These are phyloP conservation scores for Tylochromis polylepis DNA, from an alignment of 2,113 vertebrate species.

Conservation along the genomic window DNA sequence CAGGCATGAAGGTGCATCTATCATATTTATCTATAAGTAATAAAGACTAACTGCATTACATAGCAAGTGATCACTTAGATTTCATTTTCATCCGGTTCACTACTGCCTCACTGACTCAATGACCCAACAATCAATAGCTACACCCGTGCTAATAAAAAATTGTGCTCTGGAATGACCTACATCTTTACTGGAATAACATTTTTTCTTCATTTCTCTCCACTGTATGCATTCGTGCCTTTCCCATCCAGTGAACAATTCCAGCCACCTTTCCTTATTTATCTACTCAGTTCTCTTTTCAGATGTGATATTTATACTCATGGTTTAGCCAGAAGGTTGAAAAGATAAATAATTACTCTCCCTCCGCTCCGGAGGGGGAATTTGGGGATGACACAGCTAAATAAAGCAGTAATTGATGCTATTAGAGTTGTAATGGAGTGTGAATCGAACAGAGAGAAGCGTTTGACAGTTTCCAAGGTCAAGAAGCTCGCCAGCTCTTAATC, in stretches of 20 bases:
- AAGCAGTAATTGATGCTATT: conserved; percentile 51
- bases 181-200: conserved; percentile 31
- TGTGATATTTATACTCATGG: not conserved
- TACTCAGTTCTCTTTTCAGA: not conserved
- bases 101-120: conserved; percentile 20
- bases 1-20: conserved; percentile 52
- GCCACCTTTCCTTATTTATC: not conserved
- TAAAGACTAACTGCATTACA: conserved; percentile 69
- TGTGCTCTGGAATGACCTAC: conserved; percentile 34
- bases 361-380: conserved; percentile 8
- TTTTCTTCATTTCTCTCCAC: not conserved
- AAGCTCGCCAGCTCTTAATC: conserved; percentile 12
- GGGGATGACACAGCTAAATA: conserved; percentile 40
- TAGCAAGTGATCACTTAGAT: conserved; percentile 64
- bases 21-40: conserved; percentile 71
- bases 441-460: conserved; percentile 26
- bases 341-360: conserved; percentile 33
- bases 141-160: conserved; percentile 53
- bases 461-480: conserved; percentile 61
- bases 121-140: conserved; percentile 65
- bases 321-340: conserved; percentile 19
- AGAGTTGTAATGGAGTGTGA: conserved; percentile 52
- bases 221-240: not conserved
- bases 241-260: not conserved
- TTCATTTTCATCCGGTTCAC: conserved; percentile 65